A percentile compares a stretch with the other conserved stretches of the same genome.
Evolutionary conservation across 2,113 vertebrate genomes (phyloP).

Genomic region (Ceratotherium simum): DNA sequence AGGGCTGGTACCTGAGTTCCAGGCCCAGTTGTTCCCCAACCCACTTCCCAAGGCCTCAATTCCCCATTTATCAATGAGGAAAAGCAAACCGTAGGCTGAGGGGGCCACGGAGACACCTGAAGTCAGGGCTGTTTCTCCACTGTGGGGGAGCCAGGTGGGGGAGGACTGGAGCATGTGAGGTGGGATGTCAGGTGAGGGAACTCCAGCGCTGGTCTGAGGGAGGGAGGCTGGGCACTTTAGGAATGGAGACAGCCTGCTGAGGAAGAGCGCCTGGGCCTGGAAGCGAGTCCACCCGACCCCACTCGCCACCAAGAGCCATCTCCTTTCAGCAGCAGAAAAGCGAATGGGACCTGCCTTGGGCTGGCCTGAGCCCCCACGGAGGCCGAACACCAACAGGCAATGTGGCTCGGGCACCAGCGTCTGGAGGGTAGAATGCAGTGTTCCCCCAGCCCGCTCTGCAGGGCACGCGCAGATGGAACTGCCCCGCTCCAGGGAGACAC

Average conservation of each 20-base stretch:
- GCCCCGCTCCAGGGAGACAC: conserved; percentile 51
- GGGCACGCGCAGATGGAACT: conserved; percentile 67
- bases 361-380: not conserved
- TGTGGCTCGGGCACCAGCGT: not conserved
- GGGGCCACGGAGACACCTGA: not conserved
- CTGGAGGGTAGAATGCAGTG: not conserved
- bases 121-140: not conserved
- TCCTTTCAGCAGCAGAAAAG: not conserved
- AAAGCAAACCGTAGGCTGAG: not conserved
- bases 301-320: not conserved
- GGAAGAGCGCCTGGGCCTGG: not conserved
- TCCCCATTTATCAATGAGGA: not conserved
- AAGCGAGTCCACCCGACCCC: not conserved
- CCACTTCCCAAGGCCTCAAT: not conserved
- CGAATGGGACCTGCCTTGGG: not conserved
- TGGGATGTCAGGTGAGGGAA: not conserved
- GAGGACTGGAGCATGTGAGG: not conserved
- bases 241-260: not conserved
- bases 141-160: not conserved
- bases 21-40: not conserved
- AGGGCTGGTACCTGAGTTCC: not conserved
- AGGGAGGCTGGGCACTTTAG: not conserved
- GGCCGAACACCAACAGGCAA: not conserved
- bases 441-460: conserved; percentile 52
- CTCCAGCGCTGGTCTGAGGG: too few species aligned